Evolutionary conservation across 2,113 vertebrate species (phyloP), one percentile per base, ranked within the genome.

Genomic region (Pelmatolapia mariae): DNA sequence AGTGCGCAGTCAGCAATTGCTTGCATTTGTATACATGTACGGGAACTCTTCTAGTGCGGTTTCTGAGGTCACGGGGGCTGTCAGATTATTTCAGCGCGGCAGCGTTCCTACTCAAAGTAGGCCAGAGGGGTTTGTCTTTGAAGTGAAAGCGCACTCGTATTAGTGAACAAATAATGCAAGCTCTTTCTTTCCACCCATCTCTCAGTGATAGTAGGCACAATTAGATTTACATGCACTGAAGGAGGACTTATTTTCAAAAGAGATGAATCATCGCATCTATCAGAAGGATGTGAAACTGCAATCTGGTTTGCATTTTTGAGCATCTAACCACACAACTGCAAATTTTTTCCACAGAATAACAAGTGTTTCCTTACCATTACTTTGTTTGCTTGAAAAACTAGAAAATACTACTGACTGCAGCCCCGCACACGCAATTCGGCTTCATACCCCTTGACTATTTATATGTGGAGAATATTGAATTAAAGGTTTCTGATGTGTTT

Each of bases 231-330:
- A 86, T 73, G 59, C 33, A 19, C 4, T 18, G 84, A 85, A 31
- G 83, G 53, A 84, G 29, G 36, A 76, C 45, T 81, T 89, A 16
- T 31, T 84, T 87, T 89, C 36, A 87, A 84, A 89, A 87, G 50
- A 50, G 12, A 7, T 95, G 92, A 95, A 76, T 92, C 93, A 94
- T 93, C 85, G 73, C 76, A 52, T 50, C 31, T 24, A 83, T 78
- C 82, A 83, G 86, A 91, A 91, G 91, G 91, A 93, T 87, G 83
- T 90, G 91, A 94, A 94, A 94, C 86, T 89, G 86, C 88, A 93
- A 89, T 26, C 78, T 88, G 84, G 88, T 89, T 89, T 86, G 94
- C 89, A 92, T 93, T 92, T 90, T 88, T 85, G 11, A 88, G 90
- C 88, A 87, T 84, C 80, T 57, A 19, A 91, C 89, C 88, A 88